Conservation (phyloP, 2,888 invertebrate genomes). For the Drosophila lacicola region DNA sequence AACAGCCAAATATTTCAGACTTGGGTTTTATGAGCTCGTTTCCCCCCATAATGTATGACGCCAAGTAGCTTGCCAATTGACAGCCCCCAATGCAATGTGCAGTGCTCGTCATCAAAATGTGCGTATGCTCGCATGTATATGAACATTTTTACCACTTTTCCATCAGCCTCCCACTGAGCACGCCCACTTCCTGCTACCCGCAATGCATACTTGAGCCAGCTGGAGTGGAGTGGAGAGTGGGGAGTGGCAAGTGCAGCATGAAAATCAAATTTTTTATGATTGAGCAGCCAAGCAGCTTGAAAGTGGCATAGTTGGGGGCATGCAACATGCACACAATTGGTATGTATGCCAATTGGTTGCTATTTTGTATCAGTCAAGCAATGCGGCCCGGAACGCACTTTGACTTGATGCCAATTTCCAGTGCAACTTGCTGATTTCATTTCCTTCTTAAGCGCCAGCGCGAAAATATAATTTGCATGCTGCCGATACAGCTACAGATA, state of each 20-base stretch:
- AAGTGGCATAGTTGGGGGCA: constrained; percentile 43
- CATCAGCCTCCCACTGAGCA: not conserved
- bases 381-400: constrained; percentile 67
- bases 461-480: constrained; percentile 74
- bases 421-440: constrained; percentile 71
- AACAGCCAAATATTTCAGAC: constrained; percentile 10
- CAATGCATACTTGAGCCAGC: constrained; percentile 15
- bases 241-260: constrained; percentile 62
- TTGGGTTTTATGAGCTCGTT: constrained; percentile 39
- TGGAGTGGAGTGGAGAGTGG: constrained; percentile 40
- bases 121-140: constrained; percentile 22
- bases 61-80: constrained; percentile 49
- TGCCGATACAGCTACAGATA: constrained; percentile 13
- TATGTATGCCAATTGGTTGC: constrained; percentile 57
- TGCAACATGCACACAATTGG: not conserved
- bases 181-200: constrained; percentile 1
- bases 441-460: constrained; percentile 69
- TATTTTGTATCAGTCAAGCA: constrained; percentile 74
- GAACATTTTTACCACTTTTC: constrained; percentile 24
- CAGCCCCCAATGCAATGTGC: constrained; percentile 33
- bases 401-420: constrained; percentile 75
- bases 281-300: constrained; percentile 75
- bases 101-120: constrained; percentile 27
- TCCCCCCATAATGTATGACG: constrained; percentile 25
- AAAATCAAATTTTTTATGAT: constrained; percentile 80